Percentiles rank a stretch among this genome's conserved stretches.
Evolutionary conservation across 2,888 invertebrate species (phyloP).

Genomic region (Malacosoma neustria): DNA sequence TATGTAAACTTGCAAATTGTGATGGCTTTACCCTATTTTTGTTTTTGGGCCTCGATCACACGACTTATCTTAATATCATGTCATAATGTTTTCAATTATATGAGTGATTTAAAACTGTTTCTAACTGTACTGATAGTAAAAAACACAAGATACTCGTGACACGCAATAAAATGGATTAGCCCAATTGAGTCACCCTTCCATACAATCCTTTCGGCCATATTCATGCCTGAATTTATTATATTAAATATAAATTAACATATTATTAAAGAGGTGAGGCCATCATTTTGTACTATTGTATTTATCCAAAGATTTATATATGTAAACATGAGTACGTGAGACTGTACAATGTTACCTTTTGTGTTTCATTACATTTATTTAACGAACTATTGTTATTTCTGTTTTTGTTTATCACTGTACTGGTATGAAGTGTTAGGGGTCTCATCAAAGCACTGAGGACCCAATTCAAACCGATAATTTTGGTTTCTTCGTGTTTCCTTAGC

Average conservation of each 20-base stretch:
- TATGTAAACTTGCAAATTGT: no score
- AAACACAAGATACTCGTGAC: slow-evolving; percentile 45
- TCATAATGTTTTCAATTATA: no score
- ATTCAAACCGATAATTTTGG: no score
- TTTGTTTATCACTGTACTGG: slow-evolving; percentile 6
- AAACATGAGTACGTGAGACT: slow-evolving; percentile 55
- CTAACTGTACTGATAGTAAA: background rate
- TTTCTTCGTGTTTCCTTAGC: no score
- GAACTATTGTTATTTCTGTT: slow-evolving; percentile 5
- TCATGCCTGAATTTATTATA: slow-evolving; percentile 58
- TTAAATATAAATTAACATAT: slow-evolving; percentile 72
- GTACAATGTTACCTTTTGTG: slow-evolving; percentile 15
- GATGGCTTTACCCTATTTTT: no score
- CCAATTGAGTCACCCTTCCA: slow-evolving; percentile 47
- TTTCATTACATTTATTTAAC: slow-evolving; percentile 7
- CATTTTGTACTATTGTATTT: slow-evolving; percentile 48
- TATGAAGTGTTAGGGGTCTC: no score
- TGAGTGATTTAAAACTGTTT: background rate
- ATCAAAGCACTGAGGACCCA: no score
- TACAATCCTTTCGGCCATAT: slow-evolving; percentile 26
- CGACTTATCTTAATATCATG: no score
- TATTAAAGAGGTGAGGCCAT: slow-evolving; percentile 47
- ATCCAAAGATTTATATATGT: slow-evolving; percentile 62
- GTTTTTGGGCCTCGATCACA: no score
- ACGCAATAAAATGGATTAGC: slow-evolving; percentile 69